These are phyloP conservation scores for Scaeva pyrastri DNA, from an alignment of 2,888 invertebrate genomes.

Conservation along the genomic window DNA sequence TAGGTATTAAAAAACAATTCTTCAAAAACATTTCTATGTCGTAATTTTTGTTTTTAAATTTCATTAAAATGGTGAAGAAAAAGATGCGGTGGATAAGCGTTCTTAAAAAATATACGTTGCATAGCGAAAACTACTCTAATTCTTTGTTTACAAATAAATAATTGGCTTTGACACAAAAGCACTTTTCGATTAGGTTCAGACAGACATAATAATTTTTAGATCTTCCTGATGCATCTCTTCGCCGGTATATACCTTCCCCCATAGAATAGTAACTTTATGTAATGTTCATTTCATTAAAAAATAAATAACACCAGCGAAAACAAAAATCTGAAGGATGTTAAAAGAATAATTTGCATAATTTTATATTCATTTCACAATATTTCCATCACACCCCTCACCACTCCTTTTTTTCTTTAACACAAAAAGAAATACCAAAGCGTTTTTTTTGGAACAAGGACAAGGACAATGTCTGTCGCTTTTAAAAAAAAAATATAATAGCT, in stretches of 20 bases:
- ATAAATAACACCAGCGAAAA: not conserved
- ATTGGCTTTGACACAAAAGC: too few species aligned
- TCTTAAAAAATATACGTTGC: too few species aligned
- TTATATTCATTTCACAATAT: conserved; percentile 66
- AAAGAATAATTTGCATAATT: conserved; percentile 70
- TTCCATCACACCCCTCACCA: conserved; percentile 8
- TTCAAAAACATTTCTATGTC: too few species aligned
- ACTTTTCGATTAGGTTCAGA: too few species aligned
- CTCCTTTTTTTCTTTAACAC: not conserved
- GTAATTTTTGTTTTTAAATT: too few species aligned
- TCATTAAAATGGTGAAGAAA: too few species aligned
- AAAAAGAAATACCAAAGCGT: conserved; percentile 14
- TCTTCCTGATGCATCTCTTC: too few species aligned
- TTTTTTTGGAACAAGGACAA: not conserved
- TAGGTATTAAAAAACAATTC: too few species aligned
- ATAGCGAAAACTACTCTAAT: too few species aligned
- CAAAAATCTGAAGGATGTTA: conserved; percentile 29
- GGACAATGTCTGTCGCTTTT: not conserved
- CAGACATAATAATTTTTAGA: too few species aligned
- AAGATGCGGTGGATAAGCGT: too few species aligned
- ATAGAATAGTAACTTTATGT: not conserved
- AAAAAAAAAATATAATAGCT: conserved; percentile 40
- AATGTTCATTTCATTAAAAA: conserved; percentile 25
- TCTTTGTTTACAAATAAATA: too few species aligned
- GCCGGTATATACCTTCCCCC: not conserved